These are phyloP conservation scores for Phoenicopterus ruber DNA, from an alignment of 2,113 vertebrate genomes.

Conservation along the genomic window DNA sequence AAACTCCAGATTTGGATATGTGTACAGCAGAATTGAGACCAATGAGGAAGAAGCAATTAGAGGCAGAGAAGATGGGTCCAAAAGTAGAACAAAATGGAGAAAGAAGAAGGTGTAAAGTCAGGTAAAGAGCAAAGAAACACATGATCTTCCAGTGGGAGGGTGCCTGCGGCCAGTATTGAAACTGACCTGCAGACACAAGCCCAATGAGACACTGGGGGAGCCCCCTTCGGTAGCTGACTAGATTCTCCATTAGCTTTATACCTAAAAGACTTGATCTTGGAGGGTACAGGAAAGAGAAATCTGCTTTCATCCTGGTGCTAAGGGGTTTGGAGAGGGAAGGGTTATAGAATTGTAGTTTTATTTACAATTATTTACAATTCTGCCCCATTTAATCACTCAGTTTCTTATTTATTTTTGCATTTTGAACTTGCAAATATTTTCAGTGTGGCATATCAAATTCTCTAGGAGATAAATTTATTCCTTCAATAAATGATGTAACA, in stretches of 20 bases:
- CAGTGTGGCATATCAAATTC: not conserved
- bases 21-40: not conserved
- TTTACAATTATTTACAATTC: too few species aligned
- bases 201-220: not conserved
- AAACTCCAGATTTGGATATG: rapidly evolving
- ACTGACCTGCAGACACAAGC: not conserved
- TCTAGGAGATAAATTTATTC: not conserved
- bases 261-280: not conserved
- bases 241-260: not conserved
- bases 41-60: not conserved
- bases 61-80: not conserved
- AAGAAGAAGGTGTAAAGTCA: not conserved
- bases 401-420: not conserved
- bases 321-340: not conserved
- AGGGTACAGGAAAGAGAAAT: not conserved
- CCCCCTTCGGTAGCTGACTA: rapidly evolving
- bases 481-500: not conserved
- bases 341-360: not conserved
- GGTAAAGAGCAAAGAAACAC: not conserved
- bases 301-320: not conserved
- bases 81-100: not conserved
- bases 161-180: not conserved
- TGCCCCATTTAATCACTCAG: not conserved
- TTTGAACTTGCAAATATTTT: not conserved
- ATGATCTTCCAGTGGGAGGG: not conserved